Evolutionary conservation across 2,888 invertebrate species (phyloP).

Genomic region (Laspeyria flexula): DNA sequence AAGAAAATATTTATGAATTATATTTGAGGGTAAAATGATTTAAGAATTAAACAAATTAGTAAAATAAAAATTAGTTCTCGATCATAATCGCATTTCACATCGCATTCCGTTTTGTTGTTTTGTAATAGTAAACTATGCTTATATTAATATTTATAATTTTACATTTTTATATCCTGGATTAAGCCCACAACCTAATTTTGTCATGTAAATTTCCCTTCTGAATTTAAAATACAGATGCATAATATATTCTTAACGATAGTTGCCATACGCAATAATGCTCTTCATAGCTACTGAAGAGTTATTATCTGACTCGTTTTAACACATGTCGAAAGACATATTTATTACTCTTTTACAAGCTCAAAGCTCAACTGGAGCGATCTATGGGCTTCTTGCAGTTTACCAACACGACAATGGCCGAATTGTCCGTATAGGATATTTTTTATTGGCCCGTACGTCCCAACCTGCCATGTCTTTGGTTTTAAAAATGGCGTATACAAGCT

Average conservation of each 20-base stretch:
- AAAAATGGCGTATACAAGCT: slow-evolving; percentile 88
- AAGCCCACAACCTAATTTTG: too few relatives aligned
- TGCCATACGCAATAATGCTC: slow-evolving; percentile 65
- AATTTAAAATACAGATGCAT: too few relatives aligned
- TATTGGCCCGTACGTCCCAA: slow-evolving; percentile 83
- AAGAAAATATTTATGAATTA: too few relatives aligned
- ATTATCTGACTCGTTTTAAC: slow-evolving; percentile 81
- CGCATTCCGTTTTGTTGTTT: too few relatives aligned
- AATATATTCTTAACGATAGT: slow-evolving; percentile 9
- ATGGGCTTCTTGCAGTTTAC: slow-evolving; percentile 85
- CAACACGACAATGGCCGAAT: slow-evolving; percentile 87
- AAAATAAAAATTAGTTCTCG: too few relatives aligned
- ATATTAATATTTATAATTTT: too few relatives aligned
- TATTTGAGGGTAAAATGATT: too few relatives aligned
- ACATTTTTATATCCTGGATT: too few relatives aligned
- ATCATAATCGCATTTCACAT: too few relatives aligned
- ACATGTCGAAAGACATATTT: slow-evolving; percentile 81
- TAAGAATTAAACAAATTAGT: too few relatives aligned
- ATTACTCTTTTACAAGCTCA: slow-evolving; percentile 83
- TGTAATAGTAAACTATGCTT: too few relatives aligned
- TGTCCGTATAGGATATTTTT: slow-evolving; percentile 84
- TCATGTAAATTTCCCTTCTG: too few relatives aligned
- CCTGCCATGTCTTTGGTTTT: slow-evolving; percentile 87
- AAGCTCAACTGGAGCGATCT: slow-evolving; percentile 84
- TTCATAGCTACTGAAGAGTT: slow-evolving; percentile 54